Conservation (phyloP, 1,140 invertebrate genomes). For the Drosophila lacertosa region DNA sequence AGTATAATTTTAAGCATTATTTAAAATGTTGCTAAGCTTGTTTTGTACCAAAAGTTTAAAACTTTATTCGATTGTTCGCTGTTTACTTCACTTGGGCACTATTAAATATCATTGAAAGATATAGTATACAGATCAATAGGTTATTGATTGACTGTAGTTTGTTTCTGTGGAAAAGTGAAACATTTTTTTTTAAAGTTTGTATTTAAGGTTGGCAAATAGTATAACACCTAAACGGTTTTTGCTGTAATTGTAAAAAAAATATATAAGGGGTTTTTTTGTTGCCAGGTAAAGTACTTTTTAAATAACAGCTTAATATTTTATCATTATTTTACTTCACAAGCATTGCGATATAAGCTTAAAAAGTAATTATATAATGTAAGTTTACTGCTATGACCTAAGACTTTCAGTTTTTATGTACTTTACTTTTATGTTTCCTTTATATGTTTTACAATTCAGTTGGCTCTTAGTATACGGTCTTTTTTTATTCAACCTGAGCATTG, state of each 20-base stretch:
- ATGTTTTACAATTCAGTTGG: slow-evolving; percentile 4
- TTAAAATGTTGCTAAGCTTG: slow-evolving; percentile 52
- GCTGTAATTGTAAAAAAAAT: too few species aligned
- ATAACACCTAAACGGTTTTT: background rate
- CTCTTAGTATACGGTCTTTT: slow-evolving; percentile 3
- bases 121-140: background rate
- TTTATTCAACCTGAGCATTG: slow-evolving; percentile 19
- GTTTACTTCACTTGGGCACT: background rate
- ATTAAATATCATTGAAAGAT: background rate
- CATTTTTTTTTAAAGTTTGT: background rate
- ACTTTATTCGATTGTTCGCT: background rate
- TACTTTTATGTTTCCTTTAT: slow-evolving; percentile 29
- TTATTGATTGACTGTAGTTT: background rate
- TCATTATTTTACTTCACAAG: background rate
- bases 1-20: slow-evolving; percentile 6
- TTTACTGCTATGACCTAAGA: slow-evolving; percentile 8
- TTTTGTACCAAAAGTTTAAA: slow-evolving; percentile 2
- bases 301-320: background rate
- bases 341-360: slow-evolving; percentile 3
- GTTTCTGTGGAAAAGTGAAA: background rate
- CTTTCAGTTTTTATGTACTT: slow-evolving; percentile 13
- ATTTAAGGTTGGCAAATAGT: background rate
- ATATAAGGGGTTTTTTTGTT: too few species aligned
- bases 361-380: slow-evolving; percentile 3
- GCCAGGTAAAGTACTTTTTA: background rate